Evolutionary conservation across 2,888 invertebrate species (phyloP), one percentile per base, ranked within the genome.

Genomic region (Sinodicranocentrus sp.): DNA sequence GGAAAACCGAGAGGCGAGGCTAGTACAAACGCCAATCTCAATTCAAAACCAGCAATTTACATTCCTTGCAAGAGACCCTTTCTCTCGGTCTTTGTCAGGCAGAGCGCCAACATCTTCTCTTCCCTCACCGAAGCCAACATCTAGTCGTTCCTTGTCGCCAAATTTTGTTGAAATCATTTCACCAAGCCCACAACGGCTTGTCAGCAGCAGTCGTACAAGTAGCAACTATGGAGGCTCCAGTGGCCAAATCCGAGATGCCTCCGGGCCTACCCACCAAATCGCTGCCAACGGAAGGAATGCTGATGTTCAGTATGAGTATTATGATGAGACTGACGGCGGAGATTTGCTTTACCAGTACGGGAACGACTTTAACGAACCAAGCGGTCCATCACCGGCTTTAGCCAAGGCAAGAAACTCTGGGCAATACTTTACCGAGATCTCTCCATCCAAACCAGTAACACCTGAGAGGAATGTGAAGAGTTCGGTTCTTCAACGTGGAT

Each of bases 71-170:
- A 75, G 78, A 65, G 83, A 77, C 21, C 83, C 83, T 3, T 83
- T 48, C 43, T 65, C 77, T 48, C 61, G 76, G 44, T 61, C 77
- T 13, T 57, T 70, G 23, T 39, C 21, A 21, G 63, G 52, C 1
- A 67, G 83, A 59, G 23, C 63, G 48, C 43, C 75, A 17, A 59
- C 71, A 17, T 71, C 79, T 48, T 25, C 75, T 13, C 28, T 76
- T 79, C 87, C 52, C 6, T 54, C 71, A 23, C 44, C 80, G 28
- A 76, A 68, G 71, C 77, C 82, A 70, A 77, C 83, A 26, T 76
- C 82, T 39, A 85, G 84, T 65, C 80, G 78, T 39, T 59, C 84
- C 21, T 70, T 83, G 87, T 91, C 92, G 33, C 91, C 86, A 28
- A 85, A 89, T 25, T 83, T 83, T 83, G 83, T 77, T 33, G 83